Conservation (phyloP, 2,797 vertebrate species). For the Poeciliopsis infans region DNA sequence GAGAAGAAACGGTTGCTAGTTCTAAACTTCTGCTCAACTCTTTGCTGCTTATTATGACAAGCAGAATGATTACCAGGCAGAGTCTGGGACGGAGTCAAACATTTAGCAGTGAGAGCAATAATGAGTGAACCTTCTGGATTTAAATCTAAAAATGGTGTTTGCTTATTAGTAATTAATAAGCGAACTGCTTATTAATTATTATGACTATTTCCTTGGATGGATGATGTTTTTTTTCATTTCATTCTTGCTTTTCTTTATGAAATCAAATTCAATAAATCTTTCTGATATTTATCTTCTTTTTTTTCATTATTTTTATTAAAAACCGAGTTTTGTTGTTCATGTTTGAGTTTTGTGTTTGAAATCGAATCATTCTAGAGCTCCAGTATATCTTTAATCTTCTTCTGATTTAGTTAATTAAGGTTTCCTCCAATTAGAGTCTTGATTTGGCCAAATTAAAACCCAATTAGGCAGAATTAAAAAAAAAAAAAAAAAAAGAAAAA, state of each 20-base stretch:
- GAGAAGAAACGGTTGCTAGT: conserved; percentile 60
- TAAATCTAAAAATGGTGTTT: conserved; percentile 18
- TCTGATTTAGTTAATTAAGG: background rate
- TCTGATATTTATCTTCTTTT: background rate
- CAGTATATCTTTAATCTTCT: background rate
- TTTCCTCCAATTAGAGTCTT: background rate
- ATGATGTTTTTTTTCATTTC: background rate
- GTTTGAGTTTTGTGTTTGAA: background rate
- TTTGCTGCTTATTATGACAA: conserved; percentile 54
- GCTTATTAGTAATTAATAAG: background rate
- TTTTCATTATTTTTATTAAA: background rate
- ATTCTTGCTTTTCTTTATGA: background rate
- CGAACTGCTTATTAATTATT: conserved; percentile 10
- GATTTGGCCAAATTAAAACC: background rate
- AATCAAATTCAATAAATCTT: background rate
- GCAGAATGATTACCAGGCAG: conserved; percentile 39
- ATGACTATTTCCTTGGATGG: conserved; percentile 4
- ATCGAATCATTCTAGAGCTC: background rate
- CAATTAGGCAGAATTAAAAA: background rate
- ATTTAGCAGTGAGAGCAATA: conserved; percentile 4
- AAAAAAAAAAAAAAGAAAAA: background rate
- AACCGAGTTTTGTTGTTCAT: background rate
- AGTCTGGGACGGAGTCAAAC: conserved; percentile 1
- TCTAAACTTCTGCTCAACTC: conserved; percentile 62
- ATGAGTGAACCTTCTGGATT: conserved; percentile 1